Conservation (phyloP, 2,888 invertebrate species). For the Pachycephus smyrnensis region DNA sequence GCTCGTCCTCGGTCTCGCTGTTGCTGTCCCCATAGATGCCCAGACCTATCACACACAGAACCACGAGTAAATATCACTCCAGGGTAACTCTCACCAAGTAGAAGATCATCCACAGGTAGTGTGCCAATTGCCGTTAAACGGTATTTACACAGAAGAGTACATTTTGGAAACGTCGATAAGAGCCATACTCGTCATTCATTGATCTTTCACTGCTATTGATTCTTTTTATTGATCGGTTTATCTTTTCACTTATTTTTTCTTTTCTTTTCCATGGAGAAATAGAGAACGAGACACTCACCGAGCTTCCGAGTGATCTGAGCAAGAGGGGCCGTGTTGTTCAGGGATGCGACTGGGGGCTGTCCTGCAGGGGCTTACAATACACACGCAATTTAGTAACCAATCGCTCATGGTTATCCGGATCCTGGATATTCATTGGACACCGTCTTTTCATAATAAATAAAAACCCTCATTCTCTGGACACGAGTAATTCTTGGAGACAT, state of each 20-base stretch:
- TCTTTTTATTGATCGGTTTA: background rate
- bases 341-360: constrained; percentile 76
- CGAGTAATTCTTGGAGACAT: background rate
- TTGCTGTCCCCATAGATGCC: constrained; percentile 84
- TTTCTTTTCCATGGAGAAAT: background rate
- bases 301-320: constrained; percentile 91
- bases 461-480: background rate
- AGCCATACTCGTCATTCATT: background rate
- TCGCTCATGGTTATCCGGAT: constrained; percentile 31
- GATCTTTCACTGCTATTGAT: background rate
- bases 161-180: background rate
- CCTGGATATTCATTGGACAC: constrained; percentile 38
- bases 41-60: constrained; percentile 75
- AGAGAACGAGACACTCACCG: constrained; percentile 78
- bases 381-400: constrained; percentile 59
- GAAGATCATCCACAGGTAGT: constrained; percentile 4
- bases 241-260: background rate
- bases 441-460: constrained; percentile 19
- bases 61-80: constrained; percentile 13
- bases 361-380: constrained; percentile 66
- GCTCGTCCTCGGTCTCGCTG: constrained; percentile 69
- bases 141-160: background rate
- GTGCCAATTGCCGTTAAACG: background rate
- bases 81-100: background rate
- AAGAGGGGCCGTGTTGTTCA: constrained; percentile 88